Evolutionary conservation across 2,113 vertebrate species (phyloP).

Genomic region (Embiotoca jacksoni): DNA sequence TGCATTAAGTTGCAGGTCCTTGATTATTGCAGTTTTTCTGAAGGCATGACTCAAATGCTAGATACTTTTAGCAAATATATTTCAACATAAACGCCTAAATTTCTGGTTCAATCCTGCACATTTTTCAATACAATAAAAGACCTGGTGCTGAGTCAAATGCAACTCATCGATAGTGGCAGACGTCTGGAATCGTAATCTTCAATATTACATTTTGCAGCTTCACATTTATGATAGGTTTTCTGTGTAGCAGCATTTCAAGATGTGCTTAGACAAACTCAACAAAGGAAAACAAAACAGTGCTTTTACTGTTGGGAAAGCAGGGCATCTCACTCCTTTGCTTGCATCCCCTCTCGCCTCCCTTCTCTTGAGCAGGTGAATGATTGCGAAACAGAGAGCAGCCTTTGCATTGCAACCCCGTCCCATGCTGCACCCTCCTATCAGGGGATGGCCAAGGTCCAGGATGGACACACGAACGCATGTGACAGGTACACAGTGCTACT

Average conservation of each 20-base stretch:
- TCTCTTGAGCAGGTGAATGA: slow-evolving; percentile 84
- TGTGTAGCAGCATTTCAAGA: background rate
- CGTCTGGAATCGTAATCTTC: background rate
- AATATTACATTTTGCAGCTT: slow-evolving; percentile 7
- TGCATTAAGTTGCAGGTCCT: slow-evolving; percentile 26
- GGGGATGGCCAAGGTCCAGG: slow-evolving; percentile 89
- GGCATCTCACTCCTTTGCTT: background rate
- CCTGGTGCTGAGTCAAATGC: background rate
- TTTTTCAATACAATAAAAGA: background rate
- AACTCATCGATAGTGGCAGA: background rate
- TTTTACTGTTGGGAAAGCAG: background rate
- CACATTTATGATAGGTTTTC: slow-evolving; percentile 18
- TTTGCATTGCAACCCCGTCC: slow-evolving; percentile 70
- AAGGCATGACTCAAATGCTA: slow-evolving; percentile 27
- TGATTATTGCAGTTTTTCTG: slow-evolving; percentile 53
- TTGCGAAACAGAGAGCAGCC: slow-evolving; percentile 71
- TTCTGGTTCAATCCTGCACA: slow-evolving; percentile 6
- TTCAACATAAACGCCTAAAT: background rate
- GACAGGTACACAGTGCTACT: slow-evolving; percentile 76
- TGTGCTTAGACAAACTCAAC: background rate
- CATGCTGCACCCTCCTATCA: slow-evolving; percentile 83
- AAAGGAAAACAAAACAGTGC: slow-evolving; percentile 14
- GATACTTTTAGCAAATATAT: slow-evolving; percentile 50
- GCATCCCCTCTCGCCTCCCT: background rate
- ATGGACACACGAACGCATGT: slow-evolving; percentile 85